Base-by-base conservation (phyloP, 2,888 invertebrate genomes). In the Nudaria mundana region DNA sequence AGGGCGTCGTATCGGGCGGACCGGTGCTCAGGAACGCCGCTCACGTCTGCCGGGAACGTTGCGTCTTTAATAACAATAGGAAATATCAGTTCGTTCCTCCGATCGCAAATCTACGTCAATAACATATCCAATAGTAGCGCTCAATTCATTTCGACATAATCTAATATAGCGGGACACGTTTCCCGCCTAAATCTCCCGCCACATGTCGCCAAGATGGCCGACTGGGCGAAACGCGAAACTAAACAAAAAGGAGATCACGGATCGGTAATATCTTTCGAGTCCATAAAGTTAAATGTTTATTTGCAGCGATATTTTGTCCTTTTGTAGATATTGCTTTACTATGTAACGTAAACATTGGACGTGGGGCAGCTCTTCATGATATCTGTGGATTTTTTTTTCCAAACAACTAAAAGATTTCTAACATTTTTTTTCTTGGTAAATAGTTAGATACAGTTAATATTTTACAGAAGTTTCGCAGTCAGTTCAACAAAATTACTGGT, bases 171-270 rank as follows among this genome's bases (percentile, higher is more conserved):
- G 70, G 82, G 77, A 83, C 88, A 88, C 88, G 88, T 84, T 85
- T 82, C 80, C 82, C 82, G 86, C 77, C 83, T 88, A 87, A 88
- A 88, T 88, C 86, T 87, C 68, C 85, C 79, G 83, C 86, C 88
- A 87, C 85, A 88, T 88, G 88, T 88, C 88, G 88, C 87, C 88
- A 86, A 87, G 83, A 87, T 87, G 88, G 88, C 88, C 81, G 87
- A 70, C 78, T 76, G 76, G 76, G 76, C 76, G 71, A 76, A 82
- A 81, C 80, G 76, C 76, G 75, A 80, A 83, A 77, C 85, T 76
- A 82, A 85, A 88, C 81, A 87, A 87, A 87, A 84, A 88, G 85
- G 79, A 86, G 81, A 87, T 86, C 88, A 88, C 87, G 87, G 82
- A 87, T 86, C 82, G 82, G 87, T 87, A 86, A 86, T 88, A 88